phyloP scores from a whole-genome alignment of 2,113 vertebrate genomes.

The Hippocampus comes region DNA sequence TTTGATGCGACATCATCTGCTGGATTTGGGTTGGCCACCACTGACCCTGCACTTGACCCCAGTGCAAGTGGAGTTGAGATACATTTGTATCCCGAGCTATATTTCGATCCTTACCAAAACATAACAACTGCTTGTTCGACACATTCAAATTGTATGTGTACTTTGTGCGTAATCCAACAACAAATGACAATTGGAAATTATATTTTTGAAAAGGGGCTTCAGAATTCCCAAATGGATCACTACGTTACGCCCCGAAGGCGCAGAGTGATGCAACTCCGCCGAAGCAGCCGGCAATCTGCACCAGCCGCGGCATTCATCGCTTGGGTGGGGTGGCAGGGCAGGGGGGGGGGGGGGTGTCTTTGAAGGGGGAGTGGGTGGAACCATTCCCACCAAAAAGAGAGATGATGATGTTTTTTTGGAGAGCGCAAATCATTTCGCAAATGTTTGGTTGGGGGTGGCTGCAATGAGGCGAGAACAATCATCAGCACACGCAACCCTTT shows the following conservation, averaged over 20 bases:
- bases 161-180: no score
- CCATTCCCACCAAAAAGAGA: neutral
- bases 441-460: neutral
- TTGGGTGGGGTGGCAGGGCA: neutral
- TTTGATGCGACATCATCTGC: no score
- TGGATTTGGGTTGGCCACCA: no score
- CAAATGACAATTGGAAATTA: no score
- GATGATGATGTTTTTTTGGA: neutral
- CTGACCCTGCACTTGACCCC: no score
- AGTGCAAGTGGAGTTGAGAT: no score
- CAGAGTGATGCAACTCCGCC: slow-evolving; percentile 9
- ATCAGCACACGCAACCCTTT: no score
- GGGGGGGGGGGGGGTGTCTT: neutral
- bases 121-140: no score
- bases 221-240: neutral
- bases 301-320: neutral
- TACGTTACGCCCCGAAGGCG: neutral
- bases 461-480: neutral
- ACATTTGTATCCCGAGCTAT: no score
- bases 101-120: no score
- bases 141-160: no score
- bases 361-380: neutral
- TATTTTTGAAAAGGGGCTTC: neutral
- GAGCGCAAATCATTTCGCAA: neutral
- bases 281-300: neutral